Evolutionary conservation across 1,140 invertebrate genomes (phyloP).

Genomic region (Dendroctonus valens): DNA sequence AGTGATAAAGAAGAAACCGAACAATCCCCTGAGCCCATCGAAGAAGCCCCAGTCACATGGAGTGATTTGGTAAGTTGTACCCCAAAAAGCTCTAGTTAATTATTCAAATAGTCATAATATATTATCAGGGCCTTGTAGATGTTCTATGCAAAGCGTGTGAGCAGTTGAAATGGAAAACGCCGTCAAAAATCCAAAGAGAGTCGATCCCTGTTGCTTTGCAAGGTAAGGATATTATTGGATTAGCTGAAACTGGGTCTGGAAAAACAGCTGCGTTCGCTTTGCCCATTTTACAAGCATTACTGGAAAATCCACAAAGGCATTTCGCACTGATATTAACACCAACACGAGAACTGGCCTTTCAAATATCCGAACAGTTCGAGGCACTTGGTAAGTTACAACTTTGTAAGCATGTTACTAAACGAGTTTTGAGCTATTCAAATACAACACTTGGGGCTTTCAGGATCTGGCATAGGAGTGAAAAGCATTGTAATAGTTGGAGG

Average conservation of each 20-base stretch:
- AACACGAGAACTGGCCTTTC: constrained; percentile 95
- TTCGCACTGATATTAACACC: constrained; percentile 95
- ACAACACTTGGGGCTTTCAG: constrained; percentile 40
- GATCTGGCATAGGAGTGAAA: constrained; percentile 85
- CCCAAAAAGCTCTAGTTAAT: constrained; percentile 13
- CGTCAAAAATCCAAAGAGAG: constrained; percentile 93
- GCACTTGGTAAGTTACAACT: constrained; percentile 67
- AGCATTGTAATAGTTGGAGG: constrained; percentile 96
- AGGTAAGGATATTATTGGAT: constrained; percentile 94
- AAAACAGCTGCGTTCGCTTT: constrained; percentile 97
- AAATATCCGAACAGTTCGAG: constrained; percentile 95
- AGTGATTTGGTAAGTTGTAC: constrained; percentile 59
- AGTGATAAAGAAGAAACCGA: not conserved
- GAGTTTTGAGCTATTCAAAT: not conserved
- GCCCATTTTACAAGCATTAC: constrained; percentile 88
- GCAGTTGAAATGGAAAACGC: constrained; percentile 89
- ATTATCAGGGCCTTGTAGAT: constrained; percentile 82
- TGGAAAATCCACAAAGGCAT: constrained; percentile 89
- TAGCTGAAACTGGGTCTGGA: constrained; percentile 97
- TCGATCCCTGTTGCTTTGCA: constrained; percentile 86
- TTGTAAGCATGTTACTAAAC: no score
- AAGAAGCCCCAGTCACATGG: constrained; percentile 54
- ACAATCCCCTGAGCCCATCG: not conserved
- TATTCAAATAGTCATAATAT: constrained; percentile 21
- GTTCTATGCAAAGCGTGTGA: constrained; percentile 88